Base-by-base conservation (phyloP, 2,797 vertebrate genomes). In the Ctenopoma multispine region DNA sequence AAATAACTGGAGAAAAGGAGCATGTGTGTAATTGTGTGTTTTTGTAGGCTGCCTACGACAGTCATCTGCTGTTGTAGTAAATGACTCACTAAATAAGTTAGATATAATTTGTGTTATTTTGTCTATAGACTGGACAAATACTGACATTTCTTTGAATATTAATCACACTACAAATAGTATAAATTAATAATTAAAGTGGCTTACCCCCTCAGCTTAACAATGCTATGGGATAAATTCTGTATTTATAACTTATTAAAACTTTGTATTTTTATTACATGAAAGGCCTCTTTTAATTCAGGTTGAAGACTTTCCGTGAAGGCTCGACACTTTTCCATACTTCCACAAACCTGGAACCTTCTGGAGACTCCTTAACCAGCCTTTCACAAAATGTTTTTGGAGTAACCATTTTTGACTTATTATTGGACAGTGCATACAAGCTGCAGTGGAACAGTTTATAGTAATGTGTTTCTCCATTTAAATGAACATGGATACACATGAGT, bases 341-440 rank as follows among this genome's bases (percentile, higher is more conserved):
- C 69, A 68, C 73, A 77, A 69, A 63, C 64, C 53, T 72, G 79
- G 73, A 80, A 82, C 57, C 46, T 67, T 64, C 72, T 65, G 80
- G 77, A 86, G n/a, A 77, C 51, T 62, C 78, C 58, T 74, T 27
- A 24, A 76, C 69, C 49, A 80, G 69, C 55, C 79, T 85, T 87
- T 90, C 70, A 88, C 64, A n/a, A 68, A 9, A 70, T 72, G 53
- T 83, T 79, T 82, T 69, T 64, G 31, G 63, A 78, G 55, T n/a
- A 40, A 40, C 31, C 41, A 29, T 79, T 50, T 54, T 64, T 57
- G 68, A 70, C 54, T 74, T 67, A 54, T 31, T 23, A 48, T 27
- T 58, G 34, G 18, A 72, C 20, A 29, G 57, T 21, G 40, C 20
- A 54, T 38, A 61, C 6, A 14, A 24, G 72, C 10, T 51, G n/a